Conservation (phyloP, 2,797 vertebrate species). For the Anableps anableps region DNA sequence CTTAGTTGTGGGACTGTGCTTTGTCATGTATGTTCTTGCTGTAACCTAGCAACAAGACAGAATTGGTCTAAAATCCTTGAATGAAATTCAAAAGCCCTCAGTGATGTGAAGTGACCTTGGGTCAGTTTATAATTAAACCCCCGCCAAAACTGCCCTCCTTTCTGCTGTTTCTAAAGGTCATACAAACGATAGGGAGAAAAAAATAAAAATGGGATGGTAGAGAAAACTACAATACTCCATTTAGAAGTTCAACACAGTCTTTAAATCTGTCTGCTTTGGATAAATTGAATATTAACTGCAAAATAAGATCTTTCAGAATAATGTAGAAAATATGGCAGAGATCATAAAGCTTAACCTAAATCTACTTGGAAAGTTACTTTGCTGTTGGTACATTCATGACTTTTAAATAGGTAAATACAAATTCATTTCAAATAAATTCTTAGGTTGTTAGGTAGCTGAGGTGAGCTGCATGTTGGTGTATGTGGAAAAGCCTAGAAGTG, state of each 20-base stretch:
- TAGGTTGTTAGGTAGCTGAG: background rate
- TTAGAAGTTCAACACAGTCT: conserved; percentile 34
- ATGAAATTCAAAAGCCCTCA: conserved; percentile 43
- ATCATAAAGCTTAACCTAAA: conserved; percentile 18
- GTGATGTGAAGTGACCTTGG: conserved; percentile 58
- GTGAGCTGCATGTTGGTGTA: background rate
- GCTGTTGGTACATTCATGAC: background rate
- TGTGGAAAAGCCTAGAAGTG: background rate
- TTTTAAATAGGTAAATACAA: background rate
- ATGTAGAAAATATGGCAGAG: background rate
- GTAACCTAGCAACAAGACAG: conserved; percentile 23
- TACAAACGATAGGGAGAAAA: conserved; percentile 30
- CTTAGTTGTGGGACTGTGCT: conserved; percentile 12
- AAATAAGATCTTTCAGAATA: conserved; percentile 41
- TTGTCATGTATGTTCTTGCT: conserved; percentile 23
- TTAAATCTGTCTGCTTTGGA: conserved; percentile 29
- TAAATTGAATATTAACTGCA: conserved; percentile 38
- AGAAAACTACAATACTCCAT: conserved; percentile 26
- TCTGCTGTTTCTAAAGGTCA: conserved; percentile 64
- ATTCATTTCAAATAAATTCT: background rate
- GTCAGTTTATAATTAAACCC: conserved; percentile 70
- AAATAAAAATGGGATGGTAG: background rate
- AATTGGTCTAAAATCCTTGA: conserved; percentile 44
- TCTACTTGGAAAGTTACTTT: conserved; percentile 22
- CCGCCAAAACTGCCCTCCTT: conserved; percentile 57